Evolutionary conservation across 1,140 invertebrate species (phyloP).

Genomic region (Drosophila paulistorum): DNA sequence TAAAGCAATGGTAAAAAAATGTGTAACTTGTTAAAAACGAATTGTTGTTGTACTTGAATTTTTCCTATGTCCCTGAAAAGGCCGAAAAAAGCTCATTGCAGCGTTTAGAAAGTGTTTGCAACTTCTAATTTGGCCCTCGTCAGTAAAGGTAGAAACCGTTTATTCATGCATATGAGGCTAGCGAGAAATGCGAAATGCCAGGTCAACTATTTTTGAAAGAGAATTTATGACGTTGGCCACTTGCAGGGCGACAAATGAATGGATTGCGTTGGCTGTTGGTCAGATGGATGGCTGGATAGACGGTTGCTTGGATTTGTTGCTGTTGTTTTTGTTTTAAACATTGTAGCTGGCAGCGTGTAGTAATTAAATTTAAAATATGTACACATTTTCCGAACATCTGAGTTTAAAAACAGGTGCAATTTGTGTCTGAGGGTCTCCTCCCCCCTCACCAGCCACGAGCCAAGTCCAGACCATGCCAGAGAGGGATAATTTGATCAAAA

Average conservation of each 20-base stretch:
- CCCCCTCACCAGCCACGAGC: no score
- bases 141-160: slow-evolving; percentile 15
- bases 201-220: slow-evolving; percentile 65
- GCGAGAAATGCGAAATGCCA: slow-evolving; percentile 58
- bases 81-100: no score
- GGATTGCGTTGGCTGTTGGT: slow-evolving; percentile 45
- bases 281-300: slow-evolving; percentile 24
- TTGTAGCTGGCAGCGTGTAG: slow-evolving; percentile 58
- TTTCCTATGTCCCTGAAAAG: no score
- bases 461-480: not conserved
- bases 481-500: slow-evolving; percentile 74
- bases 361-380: slow-evolving; percentile 81
- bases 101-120: not conserved
- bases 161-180: slow-evolving; percentile 44
- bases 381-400: slow-evolving; percentile 66
- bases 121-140: slow-evolving; percentile 23
- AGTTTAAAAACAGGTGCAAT: slow-evolving; percentile 64
- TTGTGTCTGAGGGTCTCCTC: not conserved
- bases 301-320: slow-evolving; percentile 58
- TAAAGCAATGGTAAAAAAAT: no score
- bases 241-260: slow-evolving; percentile 59
- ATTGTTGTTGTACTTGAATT: no score
- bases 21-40: no score
- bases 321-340: slow-evolving; percentile 42
- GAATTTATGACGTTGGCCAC: slow-evolving; percentile 53